A percentile compares a stretch with the other conserved stretches of the same genome.
phyloP scores from a whole-genome alignment of 1,140 invertebrate species.

The Drosophila prosaltans region DNA sequence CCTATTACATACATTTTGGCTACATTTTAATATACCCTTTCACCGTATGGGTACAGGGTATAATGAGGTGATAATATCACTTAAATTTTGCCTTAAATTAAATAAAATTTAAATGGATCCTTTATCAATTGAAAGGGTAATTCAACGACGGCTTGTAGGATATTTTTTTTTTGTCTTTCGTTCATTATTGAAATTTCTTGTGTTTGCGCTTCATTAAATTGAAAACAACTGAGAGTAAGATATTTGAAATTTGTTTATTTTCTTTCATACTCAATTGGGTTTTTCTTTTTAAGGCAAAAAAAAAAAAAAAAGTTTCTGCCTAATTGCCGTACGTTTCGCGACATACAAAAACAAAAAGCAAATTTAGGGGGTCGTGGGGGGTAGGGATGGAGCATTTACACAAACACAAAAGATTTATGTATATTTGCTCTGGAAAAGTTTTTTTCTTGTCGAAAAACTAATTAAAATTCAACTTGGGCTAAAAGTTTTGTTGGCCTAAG shows the following conservation, averaged over 20 bases:
- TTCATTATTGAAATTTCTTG: conserved; percentile 42
- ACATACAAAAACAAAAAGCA: conserved; percentile 37
- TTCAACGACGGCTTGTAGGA: too few relatives aligned
- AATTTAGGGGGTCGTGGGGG: too few relatives aligned
- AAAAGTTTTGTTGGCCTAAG: conserved; percentile 74
- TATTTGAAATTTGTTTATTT: conserved; percentile 64
- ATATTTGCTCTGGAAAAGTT: background rate
- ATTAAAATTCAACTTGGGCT: conserved; percentile 80
- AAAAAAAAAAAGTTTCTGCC: conserved; percentile 33
- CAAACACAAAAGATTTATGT: conserved; percentile 3
- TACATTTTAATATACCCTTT: too few relatives aligned
- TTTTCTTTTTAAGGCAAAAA: conserved; percentile 14
- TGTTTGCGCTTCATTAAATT: conserved; percentile 67
- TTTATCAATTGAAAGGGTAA: too few relatives aligned
- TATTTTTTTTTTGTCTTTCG: too few relatives aligned
- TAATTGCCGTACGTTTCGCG: conserved; percentile 61
- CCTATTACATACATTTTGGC: too few relatives aligned
- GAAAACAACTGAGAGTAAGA: conserved; percentile 10
- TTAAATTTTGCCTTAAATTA: too few relatives aligned
- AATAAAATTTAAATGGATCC: too few relatives aligned
- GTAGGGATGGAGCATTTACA: conserved; percentile 17
- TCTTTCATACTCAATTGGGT: conserved; percentile 45
- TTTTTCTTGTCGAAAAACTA: conserved; percentile 58
- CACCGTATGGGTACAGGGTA: too few relatives aligned
- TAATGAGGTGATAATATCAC: too few relatives aligned